phyloP scores from a whole-genome alignment of 2,888 invertebrate species.

The Phortica okadai region DNA sequence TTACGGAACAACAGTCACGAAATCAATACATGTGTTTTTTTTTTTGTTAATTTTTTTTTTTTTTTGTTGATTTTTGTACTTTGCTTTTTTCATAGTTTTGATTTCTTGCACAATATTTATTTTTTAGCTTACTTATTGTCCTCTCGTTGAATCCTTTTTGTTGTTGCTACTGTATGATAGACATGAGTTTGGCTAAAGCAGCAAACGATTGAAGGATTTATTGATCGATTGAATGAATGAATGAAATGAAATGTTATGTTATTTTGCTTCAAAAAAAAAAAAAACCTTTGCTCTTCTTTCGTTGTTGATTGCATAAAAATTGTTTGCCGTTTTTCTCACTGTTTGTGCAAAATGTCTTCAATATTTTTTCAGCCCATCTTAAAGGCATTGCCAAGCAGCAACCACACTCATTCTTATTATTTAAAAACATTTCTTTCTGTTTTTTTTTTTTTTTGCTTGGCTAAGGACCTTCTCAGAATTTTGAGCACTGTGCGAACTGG shows the following conservation, averaged over 20 bases:
- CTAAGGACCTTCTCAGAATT: not conserved
- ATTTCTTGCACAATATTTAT: constrained; percentile 7
- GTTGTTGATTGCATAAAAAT: not conserved
- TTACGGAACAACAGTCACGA: not conserved
- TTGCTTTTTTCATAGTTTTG: not conserved
- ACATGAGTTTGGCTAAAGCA: not conserved
- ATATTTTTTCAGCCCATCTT: not conserved
- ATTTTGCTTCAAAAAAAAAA: not conserved
- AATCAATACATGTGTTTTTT: not conserved
- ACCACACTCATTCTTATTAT: not conserved
- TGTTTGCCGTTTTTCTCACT: not conserved
- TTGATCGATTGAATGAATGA: not conserved
- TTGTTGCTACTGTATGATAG: not conserved
- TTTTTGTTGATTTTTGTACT: not conserved
- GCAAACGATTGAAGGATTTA: not conserved
- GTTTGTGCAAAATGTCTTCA: no score
- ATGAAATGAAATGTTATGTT: not conserved
- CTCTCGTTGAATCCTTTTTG: constrained; percentile 1
- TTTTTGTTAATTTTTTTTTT: not conserved
- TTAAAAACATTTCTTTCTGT: not conserved
- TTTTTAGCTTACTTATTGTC: constrained; percentile 2
- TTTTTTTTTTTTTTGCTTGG: not conserved
- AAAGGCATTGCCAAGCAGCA: not conserved
- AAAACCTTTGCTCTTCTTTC: not conserved
- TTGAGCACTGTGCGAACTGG: not conserved